phyloP scores from a whole-genome alignment of 2,888 invertebrate genomes.

The Perizoma affinitatum region DNA sequence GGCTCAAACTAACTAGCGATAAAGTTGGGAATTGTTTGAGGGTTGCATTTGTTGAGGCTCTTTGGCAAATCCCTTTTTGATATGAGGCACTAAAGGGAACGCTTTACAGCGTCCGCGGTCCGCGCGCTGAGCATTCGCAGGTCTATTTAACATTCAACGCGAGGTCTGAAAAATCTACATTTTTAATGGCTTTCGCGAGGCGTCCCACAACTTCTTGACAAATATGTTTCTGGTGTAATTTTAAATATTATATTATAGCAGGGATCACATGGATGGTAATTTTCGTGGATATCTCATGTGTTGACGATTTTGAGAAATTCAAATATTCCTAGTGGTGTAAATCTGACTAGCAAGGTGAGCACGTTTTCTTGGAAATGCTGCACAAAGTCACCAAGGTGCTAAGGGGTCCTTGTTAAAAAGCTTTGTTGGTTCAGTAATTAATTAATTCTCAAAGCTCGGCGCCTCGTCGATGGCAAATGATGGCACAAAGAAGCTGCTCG shows the following conservation, averaged over 20 bases:
- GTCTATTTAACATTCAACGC: slow-evolving; percentile 51
- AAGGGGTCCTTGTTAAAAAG: slow-evolving; percentile 17
- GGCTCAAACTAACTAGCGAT: slow-evolving; percentile 5
- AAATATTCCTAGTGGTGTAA: background rate
- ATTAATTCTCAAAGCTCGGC: slow-evolving; percentile 36
- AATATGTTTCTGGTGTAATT: slow-evolving; percentile 44
- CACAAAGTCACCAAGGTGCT: slow-evolving; percentile 13
- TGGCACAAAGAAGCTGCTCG: slow-evolving; percentile 37
- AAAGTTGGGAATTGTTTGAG: slow-evolving; percentile 39
- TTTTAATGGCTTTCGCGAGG: slow-evolving; percentile 43
- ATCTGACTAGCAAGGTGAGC: background rate
- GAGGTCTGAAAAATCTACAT: slow-evolving; percentile 49
- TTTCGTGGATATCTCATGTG: background rate
- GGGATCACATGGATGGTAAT: slow-evolving; percentile 5
- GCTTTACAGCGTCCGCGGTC: slow-evolving; percentile 46
- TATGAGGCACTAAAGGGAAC: slow-evolving; percentile 48
- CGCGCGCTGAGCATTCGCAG: slow-evolving; percentile 36
- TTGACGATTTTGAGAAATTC: slow-evolving; percentile 2
- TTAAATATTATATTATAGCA: slow-evolving; percentile 35
- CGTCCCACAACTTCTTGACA: slow-evolving; percentile 26
- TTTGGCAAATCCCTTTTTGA: slow-evolving; percentile 50
- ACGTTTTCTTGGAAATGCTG: background rate
- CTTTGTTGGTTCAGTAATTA: slow-evolving; percentile 39
- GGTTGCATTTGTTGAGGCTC: slow-evolving; percentile 41
- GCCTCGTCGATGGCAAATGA: slow-evolving; percentile 37